Evolutionary conservation across 2,888 invertebrate species (phyloP).

Genomic region (Drosophila mayaguana): DNA sequence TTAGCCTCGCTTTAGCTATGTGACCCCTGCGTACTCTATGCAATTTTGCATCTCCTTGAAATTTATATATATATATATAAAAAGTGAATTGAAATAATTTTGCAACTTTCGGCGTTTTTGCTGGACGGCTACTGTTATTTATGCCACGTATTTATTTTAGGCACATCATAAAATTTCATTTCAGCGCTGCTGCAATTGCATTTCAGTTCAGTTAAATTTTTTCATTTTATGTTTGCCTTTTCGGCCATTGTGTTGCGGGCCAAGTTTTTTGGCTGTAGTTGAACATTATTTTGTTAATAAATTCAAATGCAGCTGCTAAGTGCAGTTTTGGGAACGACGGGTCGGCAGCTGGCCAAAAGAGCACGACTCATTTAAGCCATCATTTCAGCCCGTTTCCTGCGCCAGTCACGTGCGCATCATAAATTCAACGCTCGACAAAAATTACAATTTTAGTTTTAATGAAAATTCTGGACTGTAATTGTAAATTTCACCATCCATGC

Average conservation of each 20-base stretch:
- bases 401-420: constrained; percentile 58
- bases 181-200: constrained; percentile 34
- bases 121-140: constrained; percentile 29
- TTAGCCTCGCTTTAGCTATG: background rate
- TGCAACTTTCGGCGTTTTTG: constrained; percentile 24
- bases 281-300: constrained; percentile 69
- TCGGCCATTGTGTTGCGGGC: constrained; percentile 40
- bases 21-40: constrained; percentile 7
- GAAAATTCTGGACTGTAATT: constrained; percentile 57
- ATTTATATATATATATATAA: constrained; percentile 8
- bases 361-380: constrained; percentile 73
- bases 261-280: constrained; percentile 36
- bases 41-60: constrained; percentile 12
- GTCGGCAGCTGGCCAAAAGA: constrained; percentile 38
- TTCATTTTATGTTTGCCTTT: constrained; percentile 15
- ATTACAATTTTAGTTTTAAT: constrained; percentile 75
- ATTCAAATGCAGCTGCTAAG: constrained; percentile 68
- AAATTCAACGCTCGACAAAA: constrained; percentile 55
- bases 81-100: constrained; percentile 30
- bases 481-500: constrained; percentile 17
- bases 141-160: constrained; percentile 60
- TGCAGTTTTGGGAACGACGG: constrained; percentile 15
- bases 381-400: constrained; percentile 57
- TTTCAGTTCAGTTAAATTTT: constrained; percentile 14
- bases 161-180: constrained; percentile 62